Base-by-base conservation (phyloP, 2,888 invertebrate species). In the Lithophane semibrunnea region DNA sequence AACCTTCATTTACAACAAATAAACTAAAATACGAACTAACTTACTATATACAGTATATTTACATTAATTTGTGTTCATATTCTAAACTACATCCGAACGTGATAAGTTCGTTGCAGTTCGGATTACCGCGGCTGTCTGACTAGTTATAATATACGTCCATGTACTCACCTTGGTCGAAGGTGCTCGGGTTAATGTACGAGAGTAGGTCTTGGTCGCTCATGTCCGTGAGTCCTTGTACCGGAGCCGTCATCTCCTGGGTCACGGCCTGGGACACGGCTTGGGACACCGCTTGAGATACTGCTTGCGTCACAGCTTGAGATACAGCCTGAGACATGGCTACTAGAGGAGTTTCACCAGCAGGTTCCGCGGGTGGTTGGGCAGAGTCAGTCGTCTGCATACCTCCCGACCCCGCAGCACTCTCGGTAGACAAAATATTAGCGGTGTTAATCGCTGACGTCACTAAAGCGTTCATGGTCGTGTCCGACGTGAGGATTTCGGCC, bases 131-230 rank as follows among this genome's bases (percentile, higher is more conserved):
- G 73, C 82, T 61, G 21, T 24, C 85, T 74, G 83, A 76, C 84
- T 89, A 82, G 88, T 83, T 90, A 84, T 91, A 94, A 86, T 92
- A 93, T 65, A 91, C 84, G 80, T 93, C 93, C 92, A 94, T 91
- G 90, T 93, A 96, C 97, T 96, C 97, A 98, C 98, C 97, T 97
- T 98, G 98, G 95, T 98, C 99, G 94, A 99, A 99, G 94, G 98
- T 98, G 97, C 98, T 98, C 71, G 99, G 98, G 97, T 99, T 98
- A 88, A 99, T 99, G 95, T 98, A 98, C 93, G 98, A 98, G 88
- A 99, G 97, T 88, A 99, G 97, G 95, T 99, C 99, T 94, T 98
- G 98, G 94, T 99, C 99, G 84, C 98, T 98, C 98, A 99, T 98
- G 90, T 98, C 97, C 16, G 98, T 98, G 88, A 99, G 97, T 67